Evolutionary conservation across 2,888 invertebrate species (phyloP).

Genomic region (Lasius fuliginosus): DNA sequence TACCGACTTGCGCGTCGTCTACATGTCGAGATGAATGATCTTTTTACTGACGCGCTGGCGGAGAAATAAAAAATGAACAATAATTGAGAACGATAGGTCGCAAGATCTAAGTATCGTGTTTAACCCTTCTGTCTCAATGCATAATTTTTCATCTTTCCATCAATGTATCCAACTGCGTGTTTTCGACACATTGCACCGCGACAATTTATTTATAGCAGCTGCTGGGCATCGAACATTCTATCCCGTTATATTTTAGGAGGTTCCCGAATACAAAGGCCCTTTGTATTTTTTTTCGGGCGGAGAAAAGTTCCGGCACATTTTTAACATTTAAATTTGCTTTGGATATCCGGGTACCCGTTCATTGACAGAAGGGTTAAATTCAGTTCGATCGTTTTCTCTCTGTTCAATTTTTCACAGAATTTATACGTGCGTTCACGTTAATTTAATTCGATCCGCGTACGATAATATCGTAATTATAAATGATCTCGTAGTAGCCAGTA

Average conservation of each 20-base stretch:
- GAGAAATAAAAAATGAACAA: not conserved
- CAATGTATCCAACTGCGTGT: too few relatives aligned
- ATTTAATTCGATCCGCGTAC: slow-evolving; percentile 28
- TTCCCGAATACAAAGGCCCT: too few relatives aligned
- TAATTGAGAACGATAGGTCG: not conserved
- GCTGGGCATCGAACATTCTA: too few relatives aligned
- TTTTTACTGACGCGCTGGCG: not conserved
- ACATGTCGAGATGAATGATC: not conserved
- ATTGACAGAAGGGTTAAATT: not conserved
- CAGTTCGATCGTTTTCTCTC: not conserved
- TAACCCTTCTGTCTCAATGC: too few relatives aligned
- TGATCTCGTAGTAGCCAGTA: not conserved
- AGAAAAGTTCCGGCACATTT: too few relatives aligned
- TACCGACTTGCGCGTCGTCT: not conserved
- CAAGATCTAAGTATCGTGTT: not conserved
- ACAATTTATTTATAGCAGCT: too few relatives aligned
- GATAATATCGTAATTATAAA: not conserved
- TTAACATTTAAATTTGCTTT: too few relatives aligned
- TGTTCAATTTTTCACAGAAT: not conserved
- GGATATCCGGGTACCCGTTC: too few relatives aligned
- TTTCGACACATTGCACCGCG: too few relatives aligned
- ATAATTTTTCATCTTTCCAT: too few relatives aligned
- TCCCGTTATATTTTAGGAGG: too few relatives aligned
- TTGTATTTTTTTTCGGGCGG: too few relatives aligned
- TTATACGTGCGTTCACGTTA: not conserved